Evolutionary conservation across 2,797 vertebrate species (phyloP).

Genomic region (Tolypeutes matacus): DNA sequence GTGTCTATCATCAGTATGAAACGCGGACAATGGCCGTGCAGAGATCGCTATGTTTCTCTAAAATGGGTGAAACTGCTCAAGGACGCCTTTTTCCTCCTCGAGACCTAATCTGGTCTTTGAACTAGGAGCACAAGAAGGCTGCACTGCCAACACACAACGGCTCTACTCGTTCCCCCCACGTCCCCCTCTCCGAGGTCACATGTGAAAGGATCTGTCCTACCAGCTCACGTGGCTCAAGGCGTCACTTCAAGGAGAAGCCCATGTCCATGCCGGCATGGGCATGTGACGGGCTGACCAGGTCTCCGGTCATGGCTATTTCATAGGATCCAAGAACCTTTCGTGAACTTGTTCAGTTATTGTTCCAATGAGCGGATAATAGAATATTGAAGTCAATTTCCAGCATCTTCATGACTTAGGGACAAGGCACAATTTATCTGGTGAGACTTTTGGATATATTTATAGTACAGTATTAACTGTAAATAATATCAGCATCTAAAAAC

Average conservation of each 20-base stretch:
- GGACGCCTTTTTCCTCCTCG: neutral
- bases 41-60: neutral
- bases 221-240: too few relatives aligned
- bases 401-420: neutral
- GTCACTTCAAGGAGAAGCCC: neutral
- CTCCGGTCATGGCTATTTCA: neutral
- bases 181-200: fast-evolving
- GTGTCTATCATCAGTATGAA: fast-evolving
- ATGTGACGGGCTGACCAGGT: neutral
- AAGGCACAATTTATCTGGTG: neutral
- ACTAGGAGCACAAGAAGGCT: neutral
- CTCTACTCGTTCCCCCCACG: neutral
- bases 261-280: too few relatives aligned
- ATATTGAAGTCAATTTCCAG: neutral
- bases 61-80: too few relatives aligned
- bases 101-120: neutral
- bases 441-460: neutral
- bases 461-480: neutral
- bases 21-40: fast-evolving
- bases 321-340: neutral
- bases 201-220: neutral
- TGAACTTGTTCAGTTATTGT: neutral
- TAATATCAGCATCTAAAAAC: neutral
- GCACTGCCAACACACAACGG: fast-evolving
- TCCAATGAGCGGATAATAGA: neutral